phyloP scores from a whole-genome alignment of 2,888 invertebrate genomes.

The Agrotis puta region DNA sequence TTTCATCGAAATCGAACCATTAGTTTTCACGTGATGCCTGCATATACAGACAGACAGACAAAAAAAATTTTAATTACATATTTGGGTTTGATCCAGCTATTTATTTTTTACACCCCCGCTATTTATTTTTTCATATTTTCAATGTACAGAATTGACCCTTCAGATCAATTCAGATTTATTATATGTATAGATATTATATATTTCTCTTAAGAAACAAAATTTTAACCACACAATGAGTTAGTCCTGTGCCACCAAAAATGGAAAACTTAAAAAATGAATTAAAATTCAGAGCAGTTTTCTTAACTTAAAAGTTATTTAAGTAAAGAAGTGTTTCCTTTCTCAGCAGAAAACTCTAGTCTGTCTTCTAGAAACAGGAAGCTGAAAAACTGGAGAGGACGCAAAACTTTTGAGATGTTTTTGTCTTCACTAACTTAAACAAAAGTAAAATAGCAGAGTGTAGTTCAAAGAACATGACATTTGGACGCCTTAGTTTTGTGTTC shows the following conservation, averaged over 20 bases:
- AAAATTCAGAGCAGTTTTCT: constrained; percentile 66
- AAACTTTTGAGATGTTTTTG: constrained; percentile 69
- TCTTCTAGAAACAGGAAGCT: constrained; percentile 71
- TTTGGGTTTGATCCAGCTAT: too few species aligned
- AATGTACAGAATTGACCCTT: too few species aligned
- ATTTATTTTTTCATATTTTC: too few species aligned
- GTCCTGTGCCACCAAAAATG: constrained; percentile 38
- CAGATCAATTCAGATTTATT: too few species aligned
- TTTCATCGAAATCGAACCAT: too few species aligned
- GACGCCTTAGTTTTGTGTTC: constrained; percentile 51
- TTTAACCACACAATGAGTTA: constrained; percentile 28
- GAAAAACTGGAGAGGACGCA: constrained; percentile 66
- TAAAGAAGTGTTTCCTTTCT: constrained; percentile 72
- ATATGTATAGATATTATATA: too few species aligned
- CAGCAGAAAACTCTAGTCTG: constrained; percentile 60
- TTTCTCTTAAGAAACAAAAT: constrained; percentile 1
- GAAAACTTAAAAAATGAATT: constrained; percentile 54
- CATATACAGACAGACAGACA: too few species aligned
- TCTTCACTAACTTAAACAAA: constrained; percentile 58
- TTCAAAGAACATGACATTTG: constrained; percentile 63
- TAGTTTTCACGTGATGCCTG: too few species aligned
- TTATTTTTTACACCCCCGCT: too few species aligned
- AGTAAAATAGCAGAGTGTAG: constrained; percentile 44
- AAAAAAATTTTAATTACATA: too few species aligned
- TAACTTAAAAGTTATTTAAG: constrained; percentile 68